These are phyloP conservation scores for Chrysolophus pictus DNA, from an alignment of 2,797 vertebrate species.

Conservation along the genomic window DNA sequence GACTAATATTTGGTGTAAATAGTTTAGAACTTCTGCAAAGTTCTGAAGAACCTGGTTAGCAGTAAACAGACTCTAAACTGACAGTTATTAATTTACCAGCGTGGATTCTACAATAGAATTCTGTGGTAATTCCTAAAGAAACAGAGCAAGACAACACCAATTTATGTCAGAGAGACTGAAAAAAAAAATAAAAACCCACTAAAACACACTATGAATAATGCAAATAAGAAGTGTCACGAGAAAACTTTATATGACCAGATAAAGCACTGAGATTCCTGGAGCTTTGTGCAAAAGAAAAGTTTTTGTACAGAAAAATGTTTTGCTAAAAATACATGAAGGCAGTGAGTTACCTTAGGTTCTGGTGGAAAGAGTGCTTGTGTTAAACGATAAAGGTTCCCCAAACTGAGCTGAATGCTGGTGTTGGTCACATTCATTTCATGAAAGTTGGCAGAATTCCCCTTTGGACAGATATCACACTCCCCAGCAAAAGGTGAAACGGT, in stretches of 20 bases:
- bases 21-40: background rate
- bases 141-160: background rate
- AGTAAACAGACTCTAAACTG: background rate
- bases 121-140: background rate
- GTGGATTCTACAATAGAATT: background rate
- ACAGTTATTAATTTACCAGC: background rate
- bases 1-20: background rate
- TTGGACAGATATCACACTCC: conserved; percentile 93
- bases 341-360: conserved; percentile 83
- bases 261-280: background rate
- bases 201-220: background rate
- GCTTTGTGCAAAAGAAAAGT: background rate
- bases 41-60: background rate
- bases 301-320: background rate
- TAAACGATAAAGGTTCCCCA: conserved; percentile 86
- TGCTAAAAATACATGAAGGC: background rate
- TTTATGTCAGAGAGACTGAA: background rate
- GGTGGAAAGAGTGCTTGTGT: conserved; percentile 85
- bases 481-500: conserved; percentile 91
- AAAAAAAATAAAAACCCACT: background rate
- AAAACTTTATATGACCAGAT: background rate
- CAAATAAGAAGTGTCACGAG: background rate
- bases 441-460: conserved; percentile 86
- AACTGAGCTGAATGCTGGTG: conserved; percentile 87
- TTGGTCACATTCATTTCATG: conserved; percentile 86